A percentile compares a stretch with the other conserved stretches of the same genome.
phyloP scores from a whole-genome alignment of 2,113 vertebrate genomes.

The Semnornis frantzii region DNA sequence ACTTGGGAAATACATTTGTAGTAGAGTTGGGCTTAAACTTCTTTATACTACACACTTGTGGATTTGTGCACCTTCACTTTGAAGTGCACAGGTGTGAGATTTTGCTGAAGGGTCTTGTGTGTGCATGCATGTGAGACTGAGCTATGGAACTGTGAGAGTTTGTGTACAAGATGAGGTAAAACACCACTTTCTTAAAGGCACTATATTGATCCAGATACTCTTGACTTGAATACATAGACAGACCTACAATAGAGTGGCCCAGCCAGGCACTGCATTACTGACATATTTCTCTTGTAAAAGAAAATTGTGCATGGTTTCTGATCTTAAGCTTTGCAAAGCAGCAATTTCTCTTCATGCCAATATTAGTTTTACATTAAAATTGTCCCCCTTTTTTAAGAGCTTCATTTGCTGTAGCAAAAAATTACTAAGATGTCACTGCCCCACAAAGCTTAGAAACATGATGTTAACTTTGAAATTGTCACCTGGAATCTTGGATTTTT shows the following conservation, averaged over 20 bases:
- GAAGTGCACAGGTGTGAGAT: background rate
- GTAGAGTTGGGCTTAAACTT: background rate
- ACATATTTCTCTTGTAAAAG: background rate
- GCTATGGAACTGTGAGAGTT: background rate
- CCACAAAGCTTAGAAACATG: background rate
- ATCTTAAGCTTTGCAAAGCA: background rate
- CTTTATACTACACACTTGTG: background rate
- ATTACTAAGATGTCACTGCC: background rate
- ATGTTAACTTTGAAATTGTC: background rate
- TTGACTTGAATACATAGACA: conserved; percentile 37
- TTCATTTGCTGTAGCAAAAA: background rate
- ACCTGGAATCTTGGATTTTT: background rate
- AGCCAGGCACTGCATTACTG: conserved; percentile 34
- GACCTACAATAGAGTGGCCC: background rate
- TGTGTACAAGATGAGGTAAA: conserved; percentile 1
- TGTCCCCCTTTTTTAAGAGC: background rate
- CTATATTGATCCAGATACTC: conserved; percentile 35
- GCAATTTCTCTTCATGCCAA: background rate
- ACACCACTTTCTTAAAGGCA: conserved; percentile 30
- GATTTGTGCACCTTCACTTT: background rate
- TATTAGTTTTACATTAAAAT: background rate
- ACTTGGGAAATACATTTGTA: background rate
- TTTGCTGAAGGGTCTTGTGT: background rate
- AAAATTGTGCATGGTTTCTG: background rate
- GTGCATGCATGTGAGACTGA: background rate